phyloP scores from a whole-genome alignment of 2,797 vertebrate species.

The Acestrorhynchus altus region DNA sequence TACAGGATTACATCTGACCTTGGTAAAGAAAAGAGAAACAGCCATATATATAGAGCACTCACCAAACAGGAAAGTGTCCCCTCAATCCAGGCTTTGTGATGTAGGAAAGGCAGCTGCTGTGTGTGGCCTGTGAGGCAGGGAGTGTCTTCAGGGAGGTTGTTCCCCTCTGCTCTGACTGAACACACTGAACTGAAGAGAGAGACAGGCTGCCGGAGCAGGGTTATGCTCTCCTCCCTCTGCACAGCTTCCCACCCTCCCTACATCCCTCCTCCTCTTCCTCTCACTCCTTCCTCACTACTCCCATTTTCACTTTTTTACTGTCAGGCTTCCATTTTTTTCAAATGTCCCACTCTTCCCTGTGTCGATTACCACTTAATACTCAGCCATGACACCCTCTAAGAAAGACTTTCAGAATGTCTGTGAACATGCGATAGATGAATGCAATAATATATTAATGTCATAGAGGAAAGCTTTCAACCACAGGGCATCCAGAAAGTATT shows the following conservation, averaged over 20 bases:
- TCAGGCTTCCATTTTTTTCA: background rate
- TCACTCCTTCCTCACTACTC: conserved; percentile 50
- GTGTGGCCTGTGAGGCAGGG: background rate
- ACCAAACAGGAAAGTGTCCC: conserved; percentile 27
- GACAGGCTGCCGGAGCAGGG: conserved; percentile 30
- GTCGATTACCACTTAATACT: background rate
- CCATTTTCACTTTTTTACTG: conserved; percentile 34
- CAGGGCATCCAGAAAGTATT: no score
- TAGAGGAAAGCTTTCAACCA: no score
- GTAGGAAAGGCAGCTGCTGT: background rate
- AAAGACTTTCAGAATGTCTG: no score
- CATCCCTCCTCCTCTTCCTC: conserved; percentile 33
- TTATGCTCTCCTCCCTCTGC: conserved; percentile 33
- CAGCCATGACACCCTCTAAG: no score
- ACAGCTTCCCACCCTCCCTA: conserved; percentile 29
- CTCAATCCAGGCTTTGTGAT: conserved; percentile 6
- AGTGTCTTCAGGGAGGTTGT: conserved; percentile 15
- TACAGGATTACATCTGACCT: background rate
- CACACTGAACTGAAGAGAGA: background rate
- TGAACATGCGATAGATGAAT: no score
- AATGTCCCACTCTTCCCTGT: background rate
- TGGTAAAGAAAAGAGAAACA: background rate
- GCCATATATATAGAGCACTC: conserved; percentile 32
- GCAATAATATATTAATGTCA: no score
- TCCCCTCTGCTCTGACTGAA: conserved; percentile 25